phyloP scores from a whole-genome alignment of 2,888 invertebrate species.

The Frankliniella intonsa region DNA sequence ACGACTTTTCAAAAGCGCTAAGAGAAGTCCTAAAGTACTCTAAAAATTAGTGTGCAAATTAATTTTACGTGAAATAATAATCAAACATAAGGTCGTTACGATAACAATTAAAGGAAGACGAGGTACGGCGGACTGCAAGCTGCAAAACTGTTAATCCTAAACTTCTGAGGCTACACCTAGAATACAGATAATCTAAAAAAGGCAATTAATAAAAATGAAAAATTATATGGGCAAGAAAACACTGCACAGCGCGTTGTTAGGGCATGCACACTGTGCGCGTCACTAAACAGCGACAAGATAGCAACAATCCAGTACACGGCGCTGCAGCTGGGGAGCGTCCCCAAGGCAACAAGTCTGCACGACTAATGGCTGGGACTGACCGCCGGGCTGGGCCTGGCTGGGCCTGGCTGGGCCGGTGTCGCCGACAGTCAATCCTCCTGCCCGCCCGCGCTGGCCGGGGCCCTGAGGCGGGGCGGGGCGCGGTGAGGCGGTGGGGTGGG shows the following conservation, averaged over 20 bases:
- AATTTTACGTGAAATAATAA: not conserved
- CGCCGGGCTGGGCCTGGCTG: not conserved
- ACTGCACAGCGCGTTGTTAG: not conserved
- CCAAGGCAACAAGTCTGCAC: not conserved
- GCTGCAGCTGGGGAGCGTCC: too few relatives aligned
- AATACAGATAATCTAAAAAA: not conserved
- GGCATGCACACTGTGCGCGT: not conserved
- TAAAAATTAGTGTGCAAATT: not conserved
- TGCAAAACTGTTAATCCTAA: not conserved
- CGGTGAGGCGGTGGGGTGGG: not conserved
- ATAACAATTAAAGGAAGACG: not conserved
- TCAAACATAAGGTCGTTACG: not conserved
- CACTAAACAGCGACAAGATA: too few relatives aligned
- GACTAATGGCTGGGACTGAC: not conserved
- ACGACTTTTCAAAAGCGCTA: not conserved
- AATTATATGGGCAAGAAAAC: not conserved
- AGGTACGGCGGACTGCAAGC: not conserved
- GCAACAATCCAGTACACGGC: not conserved
- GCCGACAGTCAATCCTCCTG: not conserved
- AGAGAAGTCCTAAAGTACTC: not conserved
- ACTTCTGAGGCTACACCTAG: not conserved
- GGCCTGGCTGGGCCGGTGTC: not conserved
- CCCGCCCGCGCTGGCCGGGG: not conserved
- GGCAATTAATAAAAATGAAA: not conserved
- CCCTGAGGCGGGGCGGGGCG: not conserved